Base-by-base conservation (phyloP, 2,888 invertebrate species). In the Drosophila crucigera region DNA sequence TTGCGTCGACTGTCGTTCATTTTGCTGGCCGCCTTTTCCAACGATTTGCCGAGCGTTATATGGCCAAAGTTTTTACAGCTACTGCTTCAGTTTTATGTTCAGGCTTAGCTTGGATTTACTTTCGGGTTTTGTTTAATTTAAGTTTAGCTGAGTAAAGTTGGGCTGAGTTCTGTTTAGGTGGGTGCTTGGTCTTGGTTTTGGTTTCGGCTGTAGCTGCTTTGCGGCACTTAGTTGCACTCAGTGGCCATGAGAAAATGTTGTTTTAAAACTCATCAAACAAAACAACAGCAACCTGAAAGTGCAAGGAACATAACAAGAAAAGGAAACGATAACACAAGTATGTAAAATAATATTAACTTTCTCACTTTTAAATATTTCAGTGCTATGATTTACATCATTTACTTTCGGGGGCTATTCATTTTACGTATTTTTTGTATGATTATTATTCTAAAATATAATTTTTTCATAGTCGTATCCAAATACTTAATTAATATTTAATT, bases 1-100 rank as follows among this genome's bases (percentile, higher is more conserved):
- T 92, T 92, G 78, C 92, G 90, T 78, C 92, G 89, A 78, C 90
- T 93, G 72, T 93, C 93, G 81, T 91, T 91, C 93, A 93, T 93
- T 77, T 67, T 77, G 68, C 61, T 66, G 31, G 19, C 28, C 30
- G 62, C 47, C 30, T 30, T 25, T 33, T 39, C 28, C 56, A 63
- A 81, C 61, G 72, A 73, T 78, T 83, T 69, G 4, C 25, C 37
- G 7, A 35, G 50, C 39, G 70, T 72, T 73, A 66, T 68, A 70
- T 75, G 72, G 74, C 55, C 54, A 77, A 80, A 83, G 72, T 83
- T 86, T 68, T 56, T 73, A 68, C 67, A 68, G 76, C 77, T 65
- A 59, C 62, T 69, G 71, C 52, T 65, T 77, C 16, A 58, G 53
- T 16, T 66, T 58, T 11, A 43, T 43, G 65, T 50, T 63, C 3